Evolutionary conservation across 2,797 vertebrate genomes (phyloP), one percentile per base, ranked within the genome.

Genomic region (Sebastiscus tertius): DNA sequence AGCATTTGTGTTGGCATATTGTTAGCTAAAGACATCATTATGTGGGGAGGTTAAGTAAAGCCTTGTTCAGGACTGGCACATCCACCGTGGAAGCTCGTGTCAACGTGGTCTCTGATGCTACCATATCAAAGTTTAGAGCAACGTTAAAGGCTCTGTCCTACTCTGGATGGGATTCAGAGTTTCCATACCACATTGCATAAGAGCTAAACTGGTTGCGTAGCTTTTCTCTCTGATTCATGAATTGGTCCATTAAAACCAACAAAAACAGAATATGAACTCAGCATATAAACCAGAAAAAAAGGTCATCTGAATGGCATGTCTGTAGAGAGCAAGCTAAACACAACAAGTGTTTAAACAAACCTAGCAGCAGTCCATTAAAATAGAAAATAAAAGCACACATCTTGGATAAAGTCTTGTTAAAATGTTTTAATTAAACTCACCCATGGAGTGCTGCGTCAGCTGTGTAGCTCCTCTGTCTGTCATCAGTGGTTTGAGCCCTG

Each of bases 361-460:
- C 9, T 7, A 33, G 26, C 59, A 52, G 12, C 24, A 54, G 1
- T n/a, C 13, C 27, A 69, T 27, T 18, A 2, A 13, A 27, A 65
- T 3, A 8, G 6, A 34, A n/a, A 74, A 24, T 11, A 36, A 54
- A 64, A 58, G 42, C 8, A 3, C 29, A 66, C 13, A 62, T 16
- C 2, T 24, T 55, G 8, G 20, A 22, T 14, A 39, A 55, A 36
- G 8, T 27, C 22, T 49, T 24, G 1, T 6, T 58, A 29, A 69
- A 81, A 68, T 8, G 5, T 11, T 24, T 52, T 1, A 11, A 22
- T 42, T 4, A 16, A 62, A 92, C 92, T 77, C 34, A 94, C 93
- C 93, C 92, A 93, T 92, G 78, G 75, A 88, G 77, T 33, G 71
- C 81, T 63, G 79, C 6, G 49, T 92, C 86, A 89, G 85, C 68